A percentile compares a stretch with the other conserved stretches of the same genome.
Conservation (phyloP, 1,140 invertebrate genomes). For the Ericerus pela region DNA sequence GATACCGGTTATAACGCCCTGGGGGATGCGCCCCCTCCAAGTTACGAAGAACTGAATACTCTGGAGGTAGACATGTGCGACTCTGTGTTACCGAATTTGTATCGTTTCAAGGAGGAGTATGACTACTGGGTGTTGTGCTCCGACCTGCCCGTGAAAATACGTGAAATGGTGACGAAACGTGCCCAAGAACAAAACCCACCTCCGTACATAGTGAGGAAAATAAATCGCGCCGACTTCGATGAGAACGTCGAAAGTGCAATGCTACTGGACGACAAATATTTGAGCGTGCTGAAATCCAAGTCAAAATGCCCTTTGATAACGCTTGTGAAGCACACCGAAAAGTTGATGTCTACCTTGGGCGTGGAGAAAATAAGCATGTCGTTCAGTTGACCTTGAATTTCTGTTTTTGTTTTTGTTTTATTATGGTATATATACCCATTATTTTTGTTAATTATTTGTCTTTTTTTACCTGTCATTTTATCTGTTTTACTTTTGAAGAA, state of each 20-base stretch:
- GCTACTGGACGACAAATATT: background rate
- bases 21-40: background rate
- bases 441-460: too few species aligned
- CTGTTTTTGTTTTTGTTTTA: too few species aligned
- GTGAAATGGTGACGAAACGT: background rate
- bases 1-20: background rate
- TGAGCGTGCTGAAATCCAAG: background rate
- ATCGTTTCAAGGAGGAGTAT: background rate
- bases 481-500: too few species aligned
- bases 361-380: background rate
- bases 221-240: background rate
- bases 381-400: slow-evolving; percentile 4
- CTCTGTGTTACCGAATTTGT: background rate
- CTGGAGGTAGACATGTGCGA: background rate
- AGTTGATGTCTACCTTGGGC: background rate
- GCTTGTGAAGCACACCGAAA: background rate
- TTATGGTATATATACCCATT: too few species aligned
- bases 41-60: background rate
- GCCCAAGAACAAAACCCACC: background rate
- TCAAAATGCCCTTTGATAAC: background rate
- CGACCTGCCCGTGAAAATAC: background rate
- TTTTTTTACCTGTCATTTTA: too few species aligned
- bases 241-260: background rate
- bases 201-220: background rate
- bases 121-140: slow-evolving; percentile 1